phyloP scores from a whole-genome alignment of 2,888 invertebrate genomes.

The Orthonevra nobilis region DNA sequence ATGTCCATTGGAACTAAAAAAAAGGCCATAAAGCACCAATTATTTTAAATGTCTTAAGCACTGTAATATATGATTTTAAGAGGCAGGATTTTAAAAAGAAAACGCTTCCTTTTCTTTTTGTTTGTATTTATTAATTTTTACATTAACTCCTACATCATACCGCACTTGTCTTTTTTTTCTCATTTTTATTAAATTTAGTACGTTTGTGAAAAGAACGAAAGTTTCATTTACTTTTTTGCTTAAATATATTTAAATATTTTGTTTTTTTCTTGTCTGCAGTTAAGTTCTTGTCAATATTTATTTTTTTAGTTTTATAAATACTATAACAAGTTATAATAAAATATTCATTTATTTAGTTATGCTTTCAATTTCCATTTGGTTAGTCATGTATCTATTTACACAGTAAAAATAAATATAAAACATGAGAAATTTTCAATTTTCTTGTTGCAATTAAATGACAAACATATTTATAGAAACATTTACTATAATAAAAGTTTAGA shows the following conservation, averaged over 20 bases:
- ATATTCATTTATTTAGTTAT: slow-evolving; percentile 49
- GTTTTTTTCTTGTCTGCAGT: slow-evolving; percentile 25
- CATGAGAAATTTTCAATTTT: slow-evolving; percentile 5
- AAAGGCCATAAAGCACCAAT: too few relatives aligned
- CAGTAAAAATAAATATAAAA: slow-evolving; percentile 14
- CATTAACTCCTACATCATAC: slow-evolving; percentile 44
- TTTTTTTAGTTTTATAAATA: too few relatives aligned
- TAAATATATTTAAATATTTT: slow-evolving; percentile 36
- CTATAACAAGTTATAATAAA: slow-evolving; percentile 64
- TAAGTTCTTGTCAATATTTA: slow-evolving; percentile 37
- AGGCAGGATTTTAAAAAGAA: too few relatives aligned
- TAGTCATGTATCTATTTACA: slow-evolving; percentile 57
- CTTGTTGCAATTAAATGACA: slow-evolving; percentile 34
- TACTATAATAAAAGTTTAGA: slow-evolving; percentile 42
- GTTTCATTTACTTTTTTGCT: slow-evolving; percentile 35
- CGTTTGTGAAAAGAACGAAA: slow-evolving; percentile 58
- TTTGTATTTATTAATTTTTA: slow-evolving; percentile 61
- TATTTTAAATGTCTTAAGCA: too few relatives aligned
- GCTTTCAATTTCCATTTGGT: slow-evolving; percentile 26
- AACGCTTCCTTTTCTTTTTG: slow-evolving; percentile 19
- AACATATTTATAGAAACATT: slow-evolving; percentile 22
- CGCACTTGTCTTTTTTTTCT: slow-evolving; percentile 50
- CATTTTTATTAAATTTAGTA: slow-evolving; percentile 33
- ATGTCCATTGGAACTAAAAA: too few relatives aligned
- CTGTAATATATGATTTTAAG: too few relatives aligned